These are phyloP conservation scores for Paratilapia polleni DNA, from an alignment of 2,113 vertebrate species.

Conservation along the genomic window DNA sequence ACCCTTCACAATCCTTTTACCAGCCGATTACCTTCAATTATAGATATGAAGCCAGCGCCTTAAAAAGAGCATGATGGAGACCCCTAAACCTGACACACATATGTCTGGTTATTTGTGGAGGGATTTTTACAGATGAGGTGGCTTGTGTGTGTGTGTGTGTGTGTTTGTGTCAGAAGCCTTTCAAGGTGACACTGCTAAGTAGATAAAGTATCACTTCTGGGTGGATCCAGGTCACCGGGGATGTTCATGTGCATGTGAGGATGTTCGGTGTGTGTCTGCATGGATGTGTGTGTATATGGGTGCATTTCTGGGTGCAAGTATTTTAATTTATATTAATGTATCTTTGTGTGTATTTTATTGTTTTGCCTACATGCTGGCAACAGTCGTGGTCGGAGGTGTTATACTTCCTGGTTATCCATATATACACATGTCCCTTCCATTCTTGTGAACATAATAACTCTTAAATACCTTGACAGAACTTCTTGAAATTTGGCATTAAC, in stretches of 20 bases:
- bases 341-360: not conserved
- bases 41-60: constrained; percentile 60
- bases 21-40: constrained; percentile 71
- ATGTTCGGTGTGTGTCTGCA: not conserved
- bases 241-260: constrained; percentile 18
- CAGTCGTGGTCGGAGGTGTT: not conserved
- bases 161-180: constrained; percentile 48
- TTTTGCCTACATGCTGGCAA: not conserved
- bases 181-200: constrained; percentile 78
- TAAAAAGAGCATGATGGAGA: constrained; percentile 51
- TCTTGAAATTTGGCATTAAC: not conserved
- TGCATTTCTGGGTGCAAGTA: not conserved
- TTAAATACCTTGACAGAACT: not conserved
- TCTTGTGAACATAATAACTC: not conserved
- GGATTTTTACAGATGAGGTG: constrained; percentile 7
- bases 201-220: constrained; percentile 72
- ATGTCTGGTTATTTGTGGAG: constrained; percentile 52
- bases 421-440: not conserved
- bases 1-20: constrained; percentile 73
- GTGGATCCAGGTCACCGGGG: constrained; percentile 70
- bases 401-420: not conserved
- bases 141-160: constrained; percentile 39
- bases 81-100: constrained; percentile 60
- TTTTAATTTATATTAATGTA: not conserved
- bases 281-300: not conserved